phyloP scores from a whole-genome alignment of 2,888 invertebrate genomes.

The Elegia similella region DNA sequence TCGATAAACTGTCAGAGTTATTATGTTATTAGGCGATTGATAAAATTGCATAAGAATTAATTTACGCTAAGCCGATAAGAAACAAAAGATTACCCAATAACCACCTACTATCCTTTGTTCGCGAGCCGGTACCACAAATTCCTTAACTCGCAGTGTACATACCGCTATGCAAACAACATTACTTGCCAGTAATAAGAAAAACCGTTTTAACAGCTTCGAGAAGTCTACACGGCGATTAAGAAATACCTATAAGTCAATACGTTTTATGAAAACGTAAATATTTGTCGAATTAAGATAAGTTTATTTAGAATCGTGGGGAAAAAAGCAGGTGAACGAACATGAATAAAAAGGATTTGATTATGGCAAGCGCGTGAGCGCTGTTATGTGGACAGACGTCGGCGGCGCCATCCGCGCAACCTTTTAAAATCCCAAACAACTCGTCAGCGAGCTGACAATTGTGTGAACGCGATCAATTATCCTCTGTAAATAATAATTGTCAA shows the following conservation, averaged over 20 bases:
- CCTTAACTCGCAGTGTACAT: constrained; percentile 35
- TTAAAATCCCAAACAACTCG: constrained; percentile 69
- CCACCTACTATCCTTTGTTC: constrained; percentile 11
- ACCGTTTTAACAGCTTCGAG: constrained; percentile 50
- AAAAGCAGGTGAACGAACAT: constrained; percentile 37
- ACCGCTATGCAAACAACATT: constrained; percentile 58
- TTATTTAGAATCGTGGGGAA: constrained; percentile 51
- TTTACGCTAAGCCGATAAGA: constrained; percentile 7
- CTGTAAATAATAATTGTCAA: constrained; percentile 77
- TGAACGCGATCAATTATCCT: constrained; percentile 79
- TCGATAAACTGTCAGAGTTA: constrained; percentile 31
- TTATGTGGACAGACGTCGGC: constrained; percentile 45
- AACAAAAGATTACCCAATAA: constrained; percentile 14
- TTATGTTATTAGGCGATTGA: constrained; percentile 25
- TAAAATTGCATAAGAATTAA: constrained; percentile 11
- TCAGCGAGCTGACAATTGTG: constrained; percentile 76
- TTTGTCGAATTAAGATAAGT: constrained; percentile 69
- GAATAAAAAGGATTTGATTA: constrained; percentile 47
- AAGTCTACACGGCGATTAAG: constrained; percentile 49
- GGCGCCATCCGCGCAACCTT: constrained; percentile 51
- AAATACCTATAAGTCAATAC: constrained; percentile 54
- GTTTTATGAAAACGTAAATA: constrained; percentile 59
- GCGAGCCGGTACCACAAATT: constrained; percentile 16
- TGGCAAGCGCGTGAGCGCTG: constrained; percentile 43
- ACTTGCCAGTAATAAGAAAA: constrained; percentile 43